These are phyloP conservation scores for Eleutherodactylus coqui DNA, from an alignment of 2,797 vertebrate genomes.

Conservation along the genomic window DNA sequence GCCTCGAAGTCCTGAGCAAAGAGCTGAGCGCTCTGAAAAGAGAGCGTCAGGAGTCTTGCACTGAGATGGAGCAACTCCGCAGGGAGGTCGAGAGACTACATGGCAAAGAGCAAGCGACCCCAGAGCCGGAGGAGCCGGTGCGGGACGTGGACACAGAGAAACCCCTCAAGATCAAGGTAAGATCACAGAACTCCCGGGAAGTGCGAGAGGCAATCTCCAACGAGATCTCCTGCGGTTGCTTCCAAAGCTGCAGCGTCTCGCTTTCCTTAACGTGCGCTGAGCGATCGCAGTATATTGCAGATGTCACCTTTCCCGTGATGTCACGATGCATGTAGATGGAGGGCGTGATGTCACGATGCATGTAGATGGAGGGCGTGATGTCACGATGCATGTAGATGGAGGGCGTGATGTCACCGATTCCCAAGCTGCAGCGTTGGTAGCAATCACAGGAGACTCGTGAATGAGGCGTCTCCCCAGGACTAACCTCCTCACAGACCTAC, in stretches of 20 bases:
- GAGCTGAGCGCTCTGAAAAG: conserved; percentile 86
- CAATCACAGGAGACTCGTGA: not conserved
- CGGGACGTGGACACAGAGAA: conserved; percentile 84
- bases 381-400: not conserved
- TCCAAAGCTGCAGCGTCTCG: not conserved
- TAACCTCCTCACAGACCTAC: not conserved
- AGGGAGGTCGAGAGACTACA: conserved; percentile 70
- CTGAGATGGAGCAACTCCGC: conserved; percentile 77
- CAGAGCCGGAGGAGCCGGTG: conserved; percentile 81
- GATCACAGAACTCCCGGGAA: not conserved
- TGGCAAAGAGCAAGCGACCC: conserved; percentile 53
- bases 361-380: not conserved
- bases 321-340: not conserved
- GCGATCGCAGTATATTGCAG: not conserved
- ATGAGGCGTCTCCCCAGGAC: not conserved
- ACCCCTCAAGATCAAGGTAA: conserved; percentile 74
- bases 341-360: not conserved
- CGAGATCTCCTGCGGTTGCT: not conserved
- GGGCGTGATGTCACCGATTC: not conserved
- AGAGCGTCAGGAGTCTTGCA: conserved; percentile 78
- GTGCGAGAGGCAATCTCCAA: no score
- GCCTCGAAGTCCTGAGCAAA: conserved; percentile 88
- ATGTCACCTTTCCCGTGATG: not conserved
- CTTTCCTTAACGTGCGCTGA: no score
- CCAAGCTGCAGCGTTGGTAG: not conserved